These are phyloP conservation scores for Pharmacophagus antenor DNA, from an alignment of 2,888 invertebrate genomes.

Conservation along the genomic window DNA sequence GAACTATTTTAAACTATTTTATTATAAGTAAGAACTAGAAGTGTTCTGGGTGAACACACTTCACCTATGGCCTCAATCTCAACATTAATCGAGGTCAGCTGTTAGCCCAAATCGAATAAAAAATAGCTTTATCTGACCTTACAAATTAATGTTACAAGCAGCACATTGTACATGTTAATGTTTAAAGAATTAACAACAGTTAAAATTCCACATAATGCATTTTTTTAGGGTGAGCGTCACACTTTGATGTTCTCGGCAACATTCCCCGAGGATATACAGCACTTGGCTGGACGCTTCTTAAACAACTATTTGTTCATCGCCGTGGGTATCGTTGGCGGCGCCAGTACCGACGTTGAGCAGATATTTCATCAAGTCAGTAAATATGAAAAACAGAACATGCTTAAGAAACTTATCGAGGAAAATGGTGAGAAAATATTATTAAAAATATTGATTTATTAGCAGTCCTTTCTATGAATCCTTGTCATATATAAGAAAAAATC, in stretches of 20 bases:
- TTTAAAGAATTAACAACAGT: no score
- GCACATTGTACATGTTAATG: no score
- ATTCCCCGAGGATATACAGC: constrained; percentile 98
- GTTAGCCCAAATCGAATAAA: no score
- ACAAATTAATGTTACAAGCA: no score
- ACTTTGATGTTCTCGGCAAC: constrained; percentile 99
- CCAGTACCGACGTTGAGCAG: constrained; percentile 94
- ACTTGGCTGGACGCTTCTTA: constrained; percentile 89
- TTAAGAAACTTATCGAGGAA: constrained; percentile 84
- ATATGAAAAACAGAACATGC: constrained; percentile 86
- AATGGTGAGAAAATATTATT: constrained; percentile 59
- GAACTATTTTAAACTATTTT: no score
- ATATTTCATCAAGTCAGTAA: constrained; percentile 84
- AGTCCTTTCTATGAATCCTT: no score
- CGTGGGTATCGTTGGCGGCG: constrained; percentile 96
- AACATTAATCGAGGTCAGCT: no score
- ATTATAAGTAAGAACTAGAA: no score
- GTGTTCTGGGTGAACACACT: no score
- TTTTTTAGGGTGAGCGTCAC: constrained; percentile 87
- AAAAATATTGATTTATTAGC: neutral
- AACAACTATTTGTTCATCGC: constrained; percentile 91
- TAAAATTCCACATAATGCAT: neutral
- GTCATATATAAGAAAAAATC: no score
- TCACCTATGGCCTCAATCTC: no score
- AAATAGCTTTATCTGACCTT: no score